These are phyloP conservation scores for Steinernema scapterisci DNA, from an alignment of 2,888 invertebrate species.

Conservation along the genomic window DNA sequence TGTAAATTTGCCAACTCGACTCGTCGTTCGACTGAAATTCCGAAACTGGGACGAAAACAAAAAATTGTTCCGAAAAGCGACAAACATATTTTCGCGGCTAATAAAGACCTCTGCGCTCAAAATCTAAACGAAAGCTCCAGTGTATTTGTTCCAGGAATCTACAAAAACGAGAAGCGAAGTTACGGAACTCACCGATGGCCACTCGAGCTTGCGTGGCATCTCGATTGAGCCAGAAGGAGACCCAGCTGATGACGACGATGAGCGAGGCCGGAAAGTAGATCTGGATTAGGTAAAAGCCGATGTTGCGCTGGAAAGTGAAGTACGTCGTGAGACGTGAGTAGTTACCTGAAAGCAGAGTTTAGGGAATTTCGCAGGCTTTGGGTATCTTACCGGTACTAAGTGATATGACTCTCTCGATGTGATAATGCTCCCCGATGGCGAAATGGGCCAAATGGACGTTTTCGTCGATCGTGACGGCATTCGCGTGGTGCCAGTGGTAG, in stretches of 20 bases:
- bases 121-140: too few species aligned
- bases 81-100: too few species aligned
- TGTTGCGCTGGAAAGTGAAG: constrained; percentile 66
- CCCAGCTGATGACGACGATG: constrained; percentile 68
- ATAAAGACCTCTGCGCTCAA: too few species aligned
- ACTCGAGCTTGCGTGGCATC: constrained; percentile 69
- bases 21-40: too few species aligned
- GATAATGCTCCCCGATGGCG: constrained; percentile 63
- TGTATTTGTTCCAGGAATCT: too few species aligned
- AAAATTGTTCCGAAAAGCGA: too few species aligned
- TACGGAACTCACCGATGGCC: constrained; percentile 64
- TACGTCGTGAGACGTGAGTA: constrained; percentile 68
- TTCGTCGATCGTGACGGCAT: constrained; percentile 65
- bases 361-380: too few species aligned
- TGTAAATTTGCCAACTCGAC: too few species aligned
- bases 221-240: constrained; percentile 67
- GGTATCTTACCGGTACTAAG: constrained; percentile 59
- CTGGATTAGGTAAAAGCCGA: constrained; percentile 68
- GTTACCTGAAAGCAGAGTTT: constrained; percentile 61
- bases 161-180: too few species aligned
- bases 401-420: constrained; percentile 65
- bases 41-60: too few species aligned
- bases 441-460: constrained; percentile 69
- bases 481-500: constrained; percentile 67
- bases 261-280: constrained; percentile 68